These are phyloP conservation scores for Aethes cnicana DNA, from an alignment of 2,888 invertebrate species.

Conservation along the genomic window DNA sequence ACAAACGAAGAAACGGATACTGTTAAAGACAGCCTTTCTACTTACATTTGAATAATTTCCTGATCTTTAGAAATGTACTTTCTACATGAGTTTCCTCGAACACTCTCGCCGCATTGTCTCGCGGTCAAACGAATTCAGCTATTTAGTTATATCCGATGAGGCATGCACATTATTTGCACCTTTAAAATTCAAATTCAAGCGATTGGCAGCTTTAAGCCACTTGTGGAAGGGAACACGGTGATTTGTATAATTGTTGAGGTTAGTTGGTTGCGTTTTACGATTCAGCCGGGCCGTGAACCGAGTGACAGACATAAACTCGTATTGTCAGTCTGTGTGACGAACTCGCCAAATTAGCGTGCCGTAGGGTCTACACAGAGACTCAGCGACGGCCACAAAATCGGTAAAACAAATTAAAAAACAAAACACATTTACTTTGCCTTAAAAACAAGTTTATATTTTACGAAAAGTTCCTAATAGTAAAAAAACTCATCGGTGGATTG, in stretches of 20 bases:
- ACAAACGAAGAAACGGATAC: too few species aligned
- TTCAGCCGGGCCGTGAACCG: conserved; percentile 64
- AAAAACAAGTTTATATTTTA: too few species aligned
- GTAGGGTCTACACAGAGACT: conserved; percentile 58
- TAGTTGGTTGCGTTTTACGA: conserved; percentile 58
- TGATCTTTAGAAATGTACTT: conserved; percentile 31
- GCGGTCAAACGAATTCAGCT: conserved; percentile 57
- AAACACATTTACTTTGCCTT: too few species aligned
- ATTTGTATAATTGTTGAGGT: conserved; percentile 18
- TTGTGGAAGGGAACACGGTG: conserved; percentile 20
- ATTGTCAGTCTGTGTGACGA: conserved; percentile 79
- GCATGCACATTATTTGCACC: conserved; percentile 40
- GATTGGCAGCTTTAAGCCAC: conserved; percentile 31
- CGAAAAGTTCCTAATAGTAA: too few species aligned
- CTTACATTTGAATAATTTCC: conserved; percentile 18
- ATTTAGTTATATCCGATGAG: conserved; percentile 62
- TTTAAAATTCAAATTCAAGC: conserved; percentile 5
- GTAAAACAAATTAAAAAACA: too few species aligned
- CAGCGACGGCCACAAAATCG: conserved; percentile 32
- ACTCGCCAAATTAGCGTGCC: conserved; percentile 74
- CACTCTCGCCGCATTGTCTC: conserved; percentile 43
- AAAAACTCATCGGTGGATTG: too few species aligned
- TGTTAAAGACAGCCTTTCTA: conserved; percentile 7
- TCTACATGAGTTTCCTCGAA: conserved; percentile 66
- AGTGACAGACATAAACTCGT: conserved; percentile 68